These are phyloP conservation scores for Oceanites oceanicus DNA, from an alignment of 2,113 vertebrate species.

Conservation along the genomic window DNA sequence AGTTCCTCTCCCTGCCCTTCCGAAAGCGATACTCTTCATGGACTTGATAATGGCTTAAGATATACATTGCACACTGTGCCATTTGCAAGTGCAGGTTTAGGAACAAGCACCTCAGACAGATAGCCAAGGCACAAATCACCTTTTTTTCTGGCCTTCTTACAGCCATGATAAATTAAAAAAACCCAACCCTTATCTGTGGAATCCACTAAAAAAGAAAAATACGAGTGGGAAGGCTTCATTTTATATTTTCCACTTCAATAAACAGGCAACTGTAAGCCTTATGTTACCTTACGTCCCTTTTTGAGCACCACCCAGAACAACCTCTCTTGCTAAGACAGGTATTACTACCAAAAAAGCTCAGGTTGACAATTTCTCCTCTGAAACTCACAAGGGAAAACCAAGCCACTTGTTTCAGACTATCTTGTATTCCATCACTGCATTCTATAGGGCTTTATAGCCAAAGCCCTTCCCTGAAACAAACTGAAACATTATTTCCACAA, in stretches of 20 bases:
- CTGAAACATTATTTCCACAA: not conserved
- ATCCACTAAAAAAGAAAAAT: not conserved
- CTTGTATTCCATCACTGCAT: constrained; percentile 74
- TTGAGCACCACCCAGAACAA: not conserved
- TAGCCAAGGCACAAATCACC: not conserved
- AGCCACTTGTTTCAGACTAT: not conserved
- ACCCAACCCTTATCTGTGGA: not conserved
- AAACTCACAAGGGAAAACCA: not conserved
- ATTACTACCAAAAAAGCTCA: not conserved
- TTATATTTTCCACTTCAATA: not conserved
- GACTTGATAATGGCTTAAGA: not conserved
- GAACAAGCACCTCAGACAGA: not conserved
- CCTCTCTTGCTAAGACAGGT: not conserved
- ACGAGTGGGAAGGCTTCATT: not conserved
- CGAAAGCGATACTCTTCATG: not conserved
- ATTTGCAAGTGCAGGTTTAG: not conserved
- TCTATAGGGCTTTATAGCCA: constrained; percentile 53
- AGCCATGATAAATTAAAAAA: not conserved
- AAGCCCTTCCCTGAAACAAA: constrained; percentile 36
- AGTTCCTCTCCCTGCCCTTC: not conserved
- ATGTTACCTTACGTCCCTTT: not conserved
- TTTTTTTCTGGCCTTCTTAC: not conserved
- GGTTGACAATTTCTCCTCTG: not conserved
- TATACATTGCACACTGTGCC: not conserved
- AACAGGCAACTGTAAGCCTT: not conserved